Conservation (phyloP, 2,113 vertebrate genomes). For the Cephalopholis sonnerati region DNA sequence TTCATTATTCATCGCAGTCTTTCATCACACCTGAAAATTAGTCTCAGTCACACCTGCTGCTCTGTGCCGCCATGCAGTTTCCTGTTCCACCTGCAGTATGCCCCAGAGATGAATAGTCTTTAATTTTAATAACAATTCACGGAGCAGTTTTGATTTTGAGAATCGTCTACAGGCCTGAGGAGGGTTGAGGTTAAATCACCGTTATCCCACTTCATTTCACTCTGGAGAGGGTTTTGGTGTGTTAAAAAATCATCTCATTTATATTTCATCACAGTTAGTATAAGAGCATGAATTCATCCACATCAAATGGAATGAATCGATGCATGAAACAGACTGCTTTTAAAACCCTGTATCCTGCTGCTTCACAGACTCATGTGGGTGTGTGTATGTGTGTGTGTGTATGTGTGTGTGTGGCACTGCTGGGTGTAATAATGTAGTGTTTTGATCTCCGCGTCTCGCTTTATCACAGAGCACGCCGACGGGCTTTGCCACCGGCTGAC, state of each 20-base stretch:
- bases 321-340: constrained; percentile 33
- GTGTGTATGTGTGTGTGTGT: not conserved
- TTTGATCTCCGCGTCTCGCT: constrained; percentile 23
- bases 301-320: constrained; percentile 47
- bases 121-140: constrained; percentile 61
- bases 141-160: constrained; percentile 39
- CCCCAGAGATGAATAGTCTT: constrained; percentile 48
- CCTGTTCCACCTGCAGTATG: not conserved
- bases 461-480: constrained; percentile 91
- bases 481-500: constrained; percentile 97
- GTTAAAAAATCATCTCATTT: constrained; percentile 60
- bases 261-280: constrained; percentile 57
- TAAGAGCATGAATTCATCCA: constrained; percentile 47
- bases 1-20: constrained; percentile 31
- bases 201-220: constrained; percentile 47
- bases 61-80: constrained; percentile 10
- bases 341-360: constrained; percentile 10
- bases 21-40: constrained; percentile 49
- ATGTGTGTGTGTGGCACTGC: not conserved
- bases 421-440: constrained; percentile 20
- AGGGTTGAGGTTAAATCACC: constrained; percentile 53
- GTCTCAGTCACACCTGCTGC: constrained; percentile 27
- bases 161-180: constrained; percentile 4
- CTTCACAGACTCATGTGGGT: constrained; percentile 14
- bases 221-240: constrained; percentile 32